Evolutionary conservation across 2,797 vertebrate species (phyloP).

Genomic region (Lepilemur ruficaudatus): DNA sequence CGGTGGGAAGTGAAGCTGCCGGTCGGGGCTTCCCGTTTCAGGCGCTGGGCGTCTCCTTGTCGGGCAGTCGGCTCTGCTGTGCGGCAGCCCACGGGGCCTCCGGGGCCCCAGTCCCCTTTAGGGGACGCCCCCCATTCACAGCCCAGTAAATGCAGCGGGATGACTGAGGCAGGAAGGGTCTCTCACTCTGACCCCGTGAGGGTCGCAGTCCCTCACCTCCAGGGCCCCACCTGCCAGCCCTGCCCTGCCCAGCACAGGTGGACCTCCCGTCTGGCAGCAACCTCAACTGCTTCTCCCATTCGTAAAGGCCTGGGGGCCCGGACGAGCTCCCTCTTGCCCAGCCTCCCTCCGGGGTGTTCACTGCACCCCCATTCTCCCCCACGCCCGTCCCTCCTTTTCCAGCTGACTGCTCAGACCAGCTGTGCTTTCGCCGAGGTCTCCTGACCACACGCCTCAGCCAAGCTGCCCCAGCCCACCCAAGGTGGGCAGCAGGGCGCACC

Average conservation of each 20-base stretch:
- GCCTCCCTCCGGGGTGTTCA: background rate
- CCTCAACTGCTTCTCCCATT: background rate
- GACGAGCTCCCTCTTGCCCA: background rate
- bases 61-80: background rate
- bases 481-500: too few relatives aligned
- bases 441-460: rapidly evolving
- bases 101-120: rapidly evolving
- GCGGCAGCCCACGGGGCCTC: background rate
- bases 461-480: too few relatives aligned
- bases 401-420: background rate
- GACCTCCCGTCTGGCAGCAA: background rate
- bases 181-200: background rate
- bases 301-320: background rate
- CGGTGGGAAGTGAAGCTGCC: background rate
- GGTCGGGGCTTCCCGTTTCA: rapidly evolving
- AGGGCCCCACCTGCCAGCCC: background rate
- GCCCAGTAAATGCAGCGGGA: too few relatives aligned
- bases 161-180: too few relatives aligned
- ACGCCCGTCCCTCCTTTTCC: too few relatives aligned
- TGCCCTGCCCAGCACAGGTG: background rate
- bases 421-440: too few relatives aligned
- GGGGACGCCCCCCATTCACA: background rate
- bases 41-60: rapidly evolving
- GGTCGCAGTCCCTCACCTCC: background rate
- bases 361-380: rapidly evolving